Evolutionary conservation across 2,797 vertebrate genomes (phyloP).

Genomic region (Gephyroberyx darwinii): DNA sequence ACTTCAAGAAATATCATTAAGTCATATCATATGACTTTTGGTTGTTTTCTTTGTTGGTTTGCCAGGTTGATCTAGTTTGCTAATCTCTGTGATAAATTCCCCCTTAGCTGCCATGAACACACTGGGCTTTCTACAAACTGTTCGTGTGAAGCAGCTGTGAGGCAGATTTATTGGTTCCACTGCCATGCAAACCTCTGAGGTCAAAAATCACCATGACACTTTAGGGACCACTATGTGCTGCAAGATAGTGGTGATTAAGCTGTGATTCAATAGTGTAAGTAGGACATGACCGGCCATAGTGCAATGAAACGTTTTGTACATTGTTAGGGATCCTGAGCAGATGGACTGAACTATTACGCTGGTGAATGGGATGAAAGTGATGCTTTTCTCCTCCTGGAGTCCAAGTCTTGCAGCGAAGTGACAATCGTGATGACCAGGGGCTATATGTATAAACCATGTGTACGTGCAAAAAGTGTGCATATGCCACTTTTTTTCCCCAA

Average conservation of each 20-base stretch:
- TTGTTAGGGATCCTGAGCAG: neutral
- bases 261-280: slow-evolving; percentile 22
- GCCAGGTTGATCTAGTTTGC: neutral
- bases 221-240: neutral
- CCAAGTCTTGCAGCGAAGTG: neutral
- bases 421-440: neutral
- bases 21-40: neutral
- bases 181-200: neutral
- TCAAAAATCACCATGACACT: neutral
- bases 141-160: neutral
- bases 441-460: too few species aligned
- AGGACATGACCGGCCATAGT: too few species aligned
- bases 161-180: slow-evolving; percentile 27
- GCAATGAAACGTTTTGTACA: neutral
- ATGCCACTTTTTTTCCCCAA: too few species aligned
- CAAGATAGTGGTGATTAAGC: slow-evolving; percentile 21
- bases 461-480: too few species aligned
- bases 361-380: neutral
- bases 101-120: neutral
- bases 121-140: neutral
- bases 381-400: neutral
- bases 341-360: neutral
- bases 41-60: neutral
- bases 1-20: slow-evolving; percentile 2
- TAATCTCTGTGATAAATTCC: slow-evolving; percentile 31